Conservation (phyloP, 1,140 invertebrate genomes). For the Hylaeus volcanicus region DNA sequence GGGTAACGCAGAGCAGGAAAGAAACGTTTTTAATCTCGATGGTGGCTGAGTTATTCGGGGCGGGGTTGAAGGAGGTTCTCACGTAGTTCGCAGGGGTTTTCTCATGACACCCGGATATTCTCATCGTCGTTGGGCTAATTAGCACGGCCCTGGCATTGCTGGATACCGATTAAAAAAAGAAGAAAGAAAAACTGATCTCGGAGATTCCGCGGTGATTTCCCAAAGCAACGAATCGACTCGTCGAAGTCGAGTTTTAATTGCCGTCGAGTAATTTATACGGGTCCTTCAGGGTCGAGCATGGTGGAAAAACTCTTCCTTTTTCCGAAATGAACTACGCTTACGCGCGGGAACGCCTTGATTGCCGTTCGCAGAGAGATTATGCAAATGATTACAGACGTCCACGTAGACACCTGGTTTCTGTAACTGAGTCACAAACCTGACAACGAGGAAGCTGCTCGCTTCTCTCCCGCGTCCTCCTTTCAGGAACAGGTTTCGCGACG, state of each 20-base stretch:
- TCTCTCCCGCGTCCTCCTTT: slow-evolving; percentile 32
- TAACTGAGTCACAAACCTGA: slow-evolving; percentile 37
- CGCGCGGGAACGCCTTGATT: slow-evolving; percentile 3
- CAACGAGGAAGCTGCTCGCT: slow-evolving; percentile 36
- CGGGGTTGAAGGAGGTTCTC: slow-evolving; percentile 52
- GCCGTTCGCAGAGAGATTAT: slow-evolving; percentile 32
- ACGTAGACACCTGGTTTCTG: slow-evolving; percentile 33
- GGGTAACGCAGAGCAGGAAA: too few species aligned
- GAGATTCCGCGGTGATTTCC: slow-evolving; percentile 12
- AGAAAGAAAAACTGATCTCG: background rate
- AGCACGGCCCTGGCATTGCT: slow-evolving; percentile 45
- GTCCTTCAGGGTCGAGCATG: background rate
- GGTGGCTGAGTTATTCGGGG: slow-evolving; percentile 8
- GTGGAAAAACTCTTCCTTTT: background rate
- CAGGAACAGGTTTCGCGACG: slow-evolving; percentile 32
- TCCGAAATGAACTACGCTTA: slow-evolving; percentile 3
- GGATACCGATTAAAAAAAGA: slow-evolving; percentile 44
- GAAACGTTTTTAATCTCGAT: slow-evolving; percentile 34
- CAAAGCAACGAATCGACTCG: background rate
- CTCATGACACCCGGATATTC: slow-evolving; percentile 63
- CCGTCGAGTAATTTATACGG: background rate
- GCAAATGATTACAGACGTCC: slow-evolving; percentile 28
- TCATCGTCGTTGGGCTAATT: slow-evolving; percentile 58
- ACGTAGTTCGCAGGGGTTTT: slow-evolving; percentile 51
- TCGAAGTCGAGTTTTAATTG: background rate